A percentile compares a stretch with the other conserved stretches of the same genome.
Conservation (phyloP, 1,140 invertebrate species). For the Adoxophyes honmai region DNA sequence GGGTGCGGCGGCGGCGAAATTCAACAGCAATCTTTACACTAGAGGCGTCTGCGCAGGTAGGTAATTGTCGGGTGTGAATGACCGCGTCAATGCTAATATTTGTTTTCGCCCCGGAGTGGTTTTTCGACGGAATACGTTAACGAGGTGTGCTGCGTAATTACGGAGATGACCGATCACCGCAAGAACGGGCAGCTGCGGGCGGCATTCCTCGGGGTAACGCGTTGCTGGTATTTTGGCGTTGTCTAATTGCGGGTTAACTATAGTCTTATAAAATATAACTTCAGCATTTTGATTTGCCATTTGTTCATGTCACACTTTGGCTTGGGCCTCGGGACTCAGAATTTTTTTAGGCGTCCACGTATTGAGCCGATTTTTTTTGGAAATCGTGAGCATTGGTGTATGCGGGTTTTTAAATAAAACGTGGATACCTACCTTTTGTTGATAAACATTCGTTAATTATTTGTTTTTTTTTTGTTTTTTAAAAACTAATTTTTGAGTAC, state of each 20-base stretch:
- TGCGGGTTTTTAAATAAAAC: too few species aligned
- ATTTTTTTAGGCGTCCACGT: too few species aligned
- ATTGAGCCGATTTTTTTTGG: too few species aligned
- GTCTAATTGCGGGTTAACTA: neutral
- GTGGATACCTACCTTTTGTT: too few species aligned
- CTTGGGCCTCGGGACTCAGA: too few species aligned
- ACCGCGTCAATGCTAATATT: conserved; percentile 59
- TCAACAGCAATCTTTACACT: conserved; percentile 53
- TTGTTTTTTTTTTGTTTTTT: too few species aligned
- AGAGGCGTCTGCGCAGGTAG: conserved; percentile 26
- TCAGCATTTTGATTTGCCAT: neutral
- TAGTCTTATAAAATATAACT: neutral
- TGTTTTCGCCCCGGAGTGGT: conserved; percentile 54
- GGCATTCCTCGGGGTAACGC: conserved; percentile 22
- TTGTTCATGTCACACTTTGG: too few species aligned
- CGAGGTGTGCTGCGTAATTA: conserved; percentile 52
- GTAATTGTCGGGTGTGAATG: conserved; percentile 45
- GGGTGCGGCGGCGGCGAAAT: conserved; percentile 31
- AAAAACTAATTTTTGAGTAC: too few species aligned
- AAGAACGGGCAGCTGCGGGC: conserved; percentile 41
- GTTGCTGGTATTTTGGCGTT: neutral
- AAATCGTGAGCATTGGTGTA: too few species aligned
- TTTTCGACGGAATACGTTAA: conserved; percentile 41
- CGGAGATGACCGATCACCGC: conserved; percentile 28
- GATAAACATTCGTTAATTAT: too few species aligned